These are phyloP conservation scores for Drosophila merina DNA, from an alignment of 2,888 invertebrate species.

Conservation along the genomic window DNA sequence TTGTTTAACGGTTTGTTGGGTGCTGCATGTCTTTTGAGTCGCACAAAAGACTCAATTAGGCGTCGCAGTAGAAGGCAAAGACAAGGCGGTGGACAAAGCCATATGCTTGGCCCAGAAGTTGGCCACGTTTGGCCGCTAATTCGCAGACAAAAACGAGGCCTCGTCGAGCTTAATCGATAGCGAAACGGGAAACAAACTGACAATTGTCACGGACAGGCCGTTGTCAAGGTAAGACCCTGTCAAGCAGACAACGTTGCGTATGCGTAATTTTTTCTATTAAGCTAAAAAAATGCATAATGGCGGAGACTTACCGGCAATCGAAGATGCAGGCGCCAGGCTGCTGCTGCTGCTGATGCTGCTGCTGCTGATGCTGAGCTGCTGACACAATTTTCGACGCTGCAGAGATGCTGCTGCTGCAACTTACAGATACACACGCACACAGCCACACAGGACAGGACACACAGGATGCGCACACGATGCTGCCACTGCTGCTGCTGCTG, in stretches of 20 bases:
- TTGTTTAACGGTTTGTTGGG: conserved; percentile 13
- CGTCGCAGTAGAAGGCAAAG: conserved; percentile 31
- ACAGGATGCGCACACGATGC: conserved; percentile 43
- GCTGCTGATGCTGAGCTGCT: conserved; percentile 63
- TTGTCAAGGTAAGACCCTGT: conserved; percentile 63
- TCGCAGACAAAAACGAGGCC: conserved; percentile 46
- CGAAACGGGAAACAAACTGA: conserved; percentile 56
- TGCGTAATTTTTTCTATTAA: conserved; percentile 47
- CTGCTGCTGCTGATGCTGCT: conserved; percentile 49
- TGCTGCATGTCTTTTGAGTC: conserved; percentile 30
- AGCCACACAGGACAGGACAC: conserved; percentile 13
- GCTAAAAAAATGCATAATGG: conserved; percentile 20
- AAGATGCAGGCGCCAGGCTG: conserved; percentile 63
- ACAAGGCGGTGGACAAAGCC: conserved; percentile 38
- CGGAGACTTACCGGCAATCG: conserved; percentile 53
- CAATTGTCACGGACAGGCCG: conserved; percentile 60
- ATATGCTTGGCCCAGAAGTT: conserved; percentile 41
- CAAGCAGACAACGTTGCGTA: conserved; percentile 28
- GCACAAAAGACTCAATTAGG: conserved; percentile 52
- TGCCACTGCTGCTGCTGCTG: conserved; percentile 20
- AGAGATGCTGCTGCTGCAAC: conserved; percentile 61
- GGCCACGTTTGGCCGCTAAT: conserved; percentile 26
- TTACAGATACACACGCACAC: conserved; percentile 48
- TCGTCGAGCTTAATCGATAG: conserved; percentile 71
- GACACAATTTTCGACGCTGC: conserved; percentile 74